Evolutionary conservation across 2,113 vertebrate species (phyloP).

Genomic region (Lagopus muta): DNA sequence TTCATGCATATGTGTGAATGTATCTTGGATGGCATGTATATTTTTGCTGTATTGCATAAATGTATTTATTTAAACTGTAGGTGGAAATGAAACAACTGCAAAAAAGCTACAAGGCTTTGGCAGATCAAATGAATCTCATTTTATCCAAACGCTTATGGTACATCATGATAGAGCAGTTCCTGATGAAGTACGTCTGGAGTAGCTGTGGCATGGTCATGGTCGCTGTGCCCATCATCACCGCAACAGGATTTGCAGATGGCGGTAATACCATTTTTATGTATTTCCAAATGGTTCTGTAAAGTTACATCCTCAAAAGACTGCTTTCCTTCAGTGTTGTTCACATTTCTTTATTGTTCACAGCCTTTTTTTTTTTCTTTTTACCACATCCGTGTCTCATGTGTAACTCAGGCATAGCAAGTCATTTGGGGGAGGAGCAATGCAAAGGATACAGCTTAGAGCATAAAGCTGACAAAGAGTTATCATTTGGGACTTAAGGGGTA

Average conservation of each 20-base stretch:
- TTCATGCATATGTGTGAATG: accelerated
- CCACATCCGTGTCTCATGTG: accelerated
- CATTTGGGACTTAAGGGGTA: background rate
- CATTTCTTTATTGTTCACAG: background rate
- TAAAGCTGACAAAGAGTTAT: background rate
- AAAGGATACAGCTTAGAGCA: background rate
- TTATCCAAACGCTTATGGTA: conserved; percentile 98
- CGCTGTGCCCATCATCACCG: conserved; percentile 98
- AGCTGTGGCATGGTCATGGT: conserved; percentile 96
- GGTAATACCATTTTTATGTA: conserved; percentile 78
- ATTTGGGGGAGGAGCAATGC: background rate
- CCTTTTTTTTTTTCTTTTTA: background rate
- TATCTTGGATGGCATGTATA: background rate
- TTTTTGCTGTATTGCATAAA: background rate
- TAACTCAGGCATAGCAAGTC: background rate
- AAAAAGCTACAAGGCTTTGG: conserved; percentile 93
- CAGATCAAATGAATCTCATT: conserved; percentile 95
- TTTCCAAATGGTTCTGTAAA: conserved; percentile 23
- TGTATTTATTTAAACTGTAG: conserved; percentile 70
- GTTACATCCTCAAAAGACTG: background rate
- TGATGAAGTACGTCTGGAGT: conserved; percentile 99
- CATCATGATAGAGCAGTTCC: conserved; percentile 98
- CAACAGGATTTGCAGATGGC: conserved; percentile 94
- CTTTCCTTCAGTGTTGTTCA: background rate
- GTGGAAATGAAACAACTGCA: conserved; percentile 97